Conservation (phyloP, 2,797 vertebrate genomes). For the Austrolebias charrua region DNA sequence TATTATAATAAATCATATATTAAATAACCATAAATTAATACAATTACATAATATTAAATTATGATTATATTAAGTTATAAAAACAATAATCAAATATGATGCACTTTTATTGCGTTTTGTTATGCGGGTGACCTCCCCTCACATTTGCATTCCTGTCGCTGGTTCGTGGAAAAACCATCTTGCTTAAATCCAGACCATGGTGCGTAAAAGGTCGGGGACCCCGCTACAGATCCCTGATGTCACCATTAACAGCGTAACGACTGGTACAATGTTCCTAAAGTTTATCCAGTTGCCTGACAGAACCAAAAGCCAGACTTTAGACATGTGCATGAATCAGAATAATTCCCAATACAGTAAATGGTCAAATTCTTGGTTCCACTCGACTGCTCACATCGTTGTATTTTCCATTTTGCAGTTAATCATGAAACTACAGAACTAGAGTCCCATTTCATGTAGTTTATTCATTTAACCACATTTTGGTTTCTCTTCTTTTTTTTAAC, state of each 20-base stretch:
- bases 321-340: background rate
- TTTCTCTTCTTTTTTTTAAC: constrained; percentile 26
- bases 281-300: background rate
- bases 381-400: background rate
- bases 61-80: too few species aligned
- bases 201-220: too few species aligned
- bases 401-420: constrained; percentile 11
- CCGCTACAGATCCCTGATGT: background rate
- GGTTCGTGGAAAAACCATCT: too few species aligned
- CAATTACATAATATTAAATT: too few species aligned
- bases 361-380: too few species aligned
- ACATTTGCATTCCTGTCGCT: too few species aligned
- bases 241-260: background rate
- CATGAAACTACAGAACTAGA: constrained; percentile 20
- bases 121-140: too few species aligned
- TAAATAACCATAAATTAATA: too few species aligned
- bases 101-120: too few species aligned
- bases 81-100: too few species aligned
- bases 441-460: constrained; percentile 26
- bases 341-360: background rate
- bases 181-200: too few species aligned
- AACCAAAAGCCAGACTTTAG: background rate
- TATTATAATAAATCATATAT: too few species aligned
- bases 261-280: background rate
- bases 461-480: constrained; percentile 21